phyloP scores from a whole-genome alignment of 2,888 invertebrate genomes.

The Ptilodon capucinus region DNA sequence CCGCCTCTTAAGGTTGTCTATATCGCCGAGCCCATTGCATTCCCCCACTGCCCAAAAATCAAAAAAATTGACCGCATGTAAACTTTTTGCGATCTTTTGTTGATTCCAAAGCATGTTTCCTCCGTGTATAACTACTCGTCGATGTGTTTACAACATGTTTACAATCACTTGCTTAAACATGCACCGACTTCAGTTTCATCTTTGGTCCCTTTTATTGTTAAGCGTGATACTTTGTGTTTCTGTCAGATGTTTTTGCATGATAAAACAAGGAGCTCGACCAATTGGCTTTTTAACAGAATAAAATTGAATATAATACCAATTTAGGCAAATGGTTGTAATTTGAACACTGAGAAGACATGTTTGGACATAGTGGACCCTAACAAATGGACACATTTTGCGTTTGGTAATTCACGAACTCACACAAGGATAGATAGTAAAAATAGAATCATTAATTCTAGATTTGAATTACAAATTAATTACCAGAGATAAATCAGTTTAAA shows the following conservation, averaged over 20 bases:
- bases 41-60: conserved; percentile 12
- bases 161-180: conserved; percentile 60
- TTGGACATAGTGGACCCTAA: conserved; percentile 16
- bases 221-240: conserved; percentile 49
- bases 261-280: conserved; percentile 13
- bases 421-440: neutral
- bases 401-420: neutral
- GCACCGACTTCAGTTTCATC: conserved; percentile 37
- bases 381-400: neutral
- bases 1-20: conserved; percentile 37
- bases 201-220: conserved; percentile 44
- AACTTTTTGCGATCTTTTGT: conserved; percentile 31
- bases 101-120: conserved; percentile 68
- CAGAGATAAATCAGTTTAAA: too few relatives aligned
- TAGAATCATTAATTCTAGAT: neutral
- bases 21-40: conserved; percentile 27
- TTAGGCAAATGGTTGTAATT: conserved; percentile 48
- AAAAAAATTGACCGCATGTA: conserved; percentile 48
- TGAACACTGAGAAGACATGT: conserved; percentile 56
- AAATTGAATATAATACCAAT: conserved; percentile 7
- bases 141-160: conserved; percentile 56
- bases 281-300: conserved; percentile 29
- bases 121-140: conserved; percentile 42
- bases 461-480: too few relatives aligned
- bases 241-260: conserved; percentile 49